Evolutionary conservation across 2,113 vertebrate species (phyloP), one percentile per base, ranked within the genome.

Genomic region (Pelodiscus sinensis): DNA sequence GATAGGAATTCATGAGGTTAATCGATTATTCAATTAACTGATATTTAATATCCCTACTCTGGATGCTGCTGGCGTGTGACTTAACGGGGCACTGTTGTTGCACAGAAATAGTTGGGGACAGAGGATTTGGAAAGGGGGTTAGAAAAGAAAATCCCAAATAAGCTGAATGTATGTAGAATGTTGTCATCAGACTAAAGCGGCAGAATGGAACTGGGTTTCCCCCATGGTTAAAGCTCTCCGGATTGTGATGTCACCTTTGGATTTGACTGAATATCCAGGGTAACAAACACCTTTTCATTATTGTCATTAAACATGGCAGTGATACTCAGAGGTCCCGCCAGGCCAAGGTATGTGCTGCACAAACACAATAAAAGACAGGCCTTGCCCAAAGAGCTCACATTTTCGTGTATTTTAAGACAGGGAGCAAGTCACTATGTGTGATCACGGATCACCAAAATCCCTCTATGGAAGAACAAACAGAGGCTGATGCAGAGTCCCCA

Each of bases 341-440:
- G 13, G 25, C 29, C 35, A 24, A 44, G 73, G 65, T 35, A 4
- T 25, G 14, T 29, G 25, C 56, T 16, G 4, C 8, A 2, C 6
- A 88, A 54, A 50, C 90, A 84, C 84, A 2, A 50, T 19, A 13
- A 0, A 4, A 19, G 5, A 5, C 29, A 73, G 22, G 3, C 65
- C 29, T 87, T 16, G 84, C 55, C 58, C 11, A 73, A 6, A 31
- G 55, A 27, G 13, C 1, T 18, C 0, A 4, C 24, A 4, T 22
- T 8, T 55, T 8, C 1, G 56, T 10, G 5, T 3, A 38, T 84
- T 50, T 85, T 0, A 0, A n/a, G 77, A 62, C 68, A 27, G 77
- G 11, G 54, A 0, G 77, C 3, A 51, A 24, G 60, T 38, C 9
- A 0, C 2, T 0, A 71, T 0, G 0, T 7, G 55, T 1, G 0